These are phyloP conservation scores for Misgurnus anguillicaudatus DNA, from an alignment of 2,113 vertebrate genomes.

Conservation along the genomic window DNA sequence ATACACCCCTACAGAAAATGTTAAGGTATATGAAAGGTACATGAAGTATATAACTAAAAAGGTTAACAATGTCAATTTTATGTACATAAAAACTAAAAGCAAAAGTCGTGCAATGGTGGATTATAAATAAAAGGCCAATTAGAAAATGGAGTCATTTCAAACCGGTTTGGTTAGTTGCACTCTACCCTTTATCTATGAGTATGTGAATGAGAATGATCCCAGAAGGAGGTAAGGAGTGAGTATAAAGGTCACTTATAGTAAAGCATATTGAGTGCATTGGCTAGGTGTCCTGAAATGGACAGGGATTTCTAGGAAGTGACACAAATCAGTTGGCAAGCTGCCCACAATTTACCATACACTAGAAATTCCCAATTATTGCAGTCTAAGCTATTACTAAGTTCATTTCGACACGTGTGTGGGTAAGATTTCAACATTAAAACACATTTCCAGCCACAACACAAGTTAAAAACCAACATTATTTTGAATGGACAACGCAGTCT, in stretches of 20 bases:
- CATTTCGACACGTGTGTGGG: slow-evolving; percentile 15
- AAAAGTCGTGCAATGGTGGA: too few relatives aligned
- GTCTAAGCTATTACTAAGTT: slow-evolving; percentile 7
- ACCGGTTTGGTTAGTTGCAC: background rate
- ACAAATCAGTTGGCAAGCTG: slow-evolving; percentile 3
- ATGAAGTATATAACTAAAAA: background rate
- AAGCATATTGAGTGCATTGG: background rate
- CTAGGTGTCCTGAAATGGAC: background rate
- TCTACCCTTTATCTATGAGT: too few relatives aligned
- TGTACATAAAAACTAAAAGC: too few relatives aligned
- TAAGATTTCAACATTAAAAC: background rate
- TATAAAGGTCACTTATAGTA: background rate
- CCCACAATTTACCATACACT: slow-evolving; percentile 4
- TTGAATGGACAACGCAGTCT: background rate
- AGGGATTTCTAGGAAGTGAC: background rate
- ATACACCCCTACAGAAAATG: background rate
- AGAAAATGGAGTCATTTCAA: too few relatives aligned
- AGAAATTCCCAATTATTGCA: slow-evolving; percentile 31
- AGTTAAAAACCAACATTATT: too few relatives aligned
- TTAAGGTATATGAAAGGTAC: background rate
- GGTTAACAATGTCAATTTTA: too few relatives aligned
- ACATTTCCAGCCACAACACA: background rate
- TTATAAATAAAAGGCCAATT: too few relatives aligned
- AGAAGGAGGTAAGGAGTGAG: background rate
- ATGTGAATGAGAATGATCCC: background rate